Percentiles rank a stretch among this genome's conserved stretches.
phyloP scores from a whole-genome alignment of 2,113 vertebrate genomes.

The Hassar affinis region DNA sequence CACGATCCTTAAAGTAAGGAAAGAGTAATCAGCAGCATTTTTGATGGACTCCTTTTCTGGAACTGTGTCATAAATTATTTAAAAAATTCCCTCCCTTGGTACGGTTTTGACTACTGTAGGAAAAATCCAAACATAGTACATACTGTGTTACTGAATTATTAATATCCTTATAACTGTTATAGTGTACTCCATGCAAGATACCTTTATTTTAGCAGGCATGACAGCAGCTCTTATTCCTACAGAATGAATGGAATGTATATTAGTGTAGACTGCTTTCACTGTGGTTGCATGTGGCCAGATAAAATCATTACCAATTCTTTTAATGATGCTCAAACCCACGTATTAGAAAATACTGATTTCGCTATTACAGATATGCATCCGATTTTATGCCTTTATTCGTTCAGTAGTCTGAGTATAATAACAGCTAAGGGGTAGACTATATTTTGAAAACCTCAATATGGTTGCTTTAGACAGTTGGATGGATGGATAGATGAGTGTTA shows the following conservation, averaged over 20 bases:
- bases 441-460: background rate
- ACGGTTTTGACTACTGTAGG: background rate
- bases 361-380: background rate
- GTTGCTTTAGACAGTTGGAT: background rate
- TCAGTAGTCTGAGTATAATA: background rate
- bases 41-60: background rate
- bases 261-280: background rate
- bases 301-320: background rate
- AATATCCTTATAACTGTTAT: background rate
- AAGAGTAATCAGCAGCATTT: background rate
- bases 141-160: background rate
- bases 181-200: background rate
- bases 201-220: background rate
- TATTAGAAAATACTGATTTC: background rate
- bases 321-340: background rate
- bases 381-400: background rate
- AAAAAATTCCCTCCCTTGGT: background rate
- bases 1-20: background rate
- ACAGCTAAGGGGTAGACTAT: background rate
- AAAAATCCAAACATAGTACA: slow-evolving; percentile 1
- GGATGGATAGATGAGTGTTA: background rate
- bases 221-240: background rate
- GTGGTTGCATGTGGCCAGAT: background rate
- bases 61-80: slow-evolving; percentile 3
- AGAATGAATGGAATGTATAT: background rate